Evolutionary conservation across 2,113 vertebrate genomes (phyloP).

Genomic region (Phalacrocorax carbo): DNA sequence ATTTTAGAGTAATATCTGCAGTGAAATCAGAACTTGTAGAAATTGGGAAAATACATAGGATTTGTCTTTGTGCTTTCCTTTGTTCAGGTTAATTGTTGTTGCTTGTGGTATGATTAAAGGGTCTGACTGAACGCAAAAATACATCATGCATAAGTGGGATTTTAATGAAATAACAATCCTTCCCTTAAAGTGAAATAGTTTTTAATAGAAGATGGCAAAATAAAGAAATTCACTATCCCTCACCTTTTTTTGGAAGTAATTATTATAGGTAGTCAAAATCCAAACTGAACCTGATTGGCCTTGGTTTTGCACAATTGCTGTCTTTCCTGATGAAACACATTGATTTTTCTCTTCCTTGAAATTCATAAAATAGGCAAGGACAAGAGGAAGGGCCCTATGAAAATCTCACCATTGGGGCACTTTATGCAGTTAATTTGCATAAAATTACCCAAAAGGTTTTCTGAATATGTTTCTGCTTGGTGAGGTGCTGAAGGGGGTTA

Average conservation of each 20-base stretch:
- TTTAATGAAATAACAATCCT: background rate
- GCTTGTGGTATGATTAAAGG: background rate
- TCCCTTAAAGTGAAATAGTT: background rate
- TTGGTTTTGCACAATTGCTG: background rate
- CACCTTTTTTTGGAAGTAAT: background rate
- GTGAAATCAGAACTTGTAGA: background rate
- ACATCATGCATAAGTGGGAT: background rate
- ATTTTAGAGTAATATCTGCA: background rate
- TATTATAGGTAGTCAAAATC: background rate
- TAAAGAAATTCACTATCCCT: background rate
- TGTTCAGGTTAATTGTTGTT: constrained; percentile 13
- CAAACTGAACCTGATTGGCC: background rate
- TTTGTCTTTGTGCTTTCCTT: background rate
- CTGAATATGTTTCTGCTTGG: constrained; percentile 14
- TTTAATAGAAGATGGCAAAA: background rate
- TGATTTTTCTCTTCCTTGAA: background rate
- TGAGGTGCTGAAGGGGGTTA: constrained; percentile 29
- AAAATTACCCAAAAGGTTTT: background rate
- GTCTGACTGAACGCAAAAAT: background rate
- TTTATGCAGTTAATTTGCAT: background rate
- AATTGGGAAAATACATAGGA: background rate
- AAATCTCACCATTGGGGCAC: background rate
- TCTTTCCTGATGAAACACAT: background rate
- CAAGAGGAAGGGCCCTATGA: background rate
- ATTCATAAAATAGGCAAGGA: background rate